Conservation (phyloP, 2,797 vertebrate genomes). For the Oceanodroma leucorhoa region DNA sequence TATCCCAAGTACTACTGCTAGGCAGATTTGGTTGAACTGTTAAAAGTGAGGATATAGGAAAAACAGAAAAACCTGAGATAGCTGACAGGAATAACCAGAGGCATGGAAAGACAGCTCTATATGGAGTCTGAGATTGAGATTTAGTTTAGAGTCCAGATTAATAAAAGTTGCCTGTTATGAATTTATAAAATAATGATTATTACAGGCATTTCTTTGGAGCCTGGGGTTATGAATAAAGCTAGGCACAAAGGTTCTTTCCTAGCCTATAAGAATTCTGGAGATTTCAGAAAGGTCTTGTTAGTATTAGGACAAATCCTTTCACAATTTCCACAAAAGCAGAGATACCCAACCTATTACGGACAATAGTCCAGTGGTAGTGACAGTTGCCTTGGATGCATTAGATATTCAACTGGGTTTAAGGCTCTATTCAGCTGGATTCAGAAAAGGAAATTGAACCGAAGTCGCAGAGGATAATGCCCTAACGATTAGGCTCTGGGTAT, state of each 20-base stretch:
- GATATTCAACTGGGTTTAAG: constrained; percentile 59
- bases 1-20: not conserved
- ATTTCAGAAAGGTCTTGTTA: constrained; percentile 52
- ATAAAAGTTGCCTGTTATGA: constrained; percentile 17
- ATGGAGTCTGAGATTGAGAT: not conserved
- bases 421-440: constrained; percentile 61
- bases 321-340: constrained; percentile 58
- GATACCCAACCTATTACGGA: constrained; percentile 41
- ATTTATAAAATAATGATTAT: constrained; percentile 51
- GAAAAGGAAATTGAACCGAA: constrained; percentile 59
- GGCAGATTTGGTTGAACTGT: not conserved
- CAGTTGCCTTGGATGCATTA: constrained; percentile 68
- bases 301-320: constrained; percentile 65
- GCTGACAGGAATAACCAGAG: constrained; percentile 45
- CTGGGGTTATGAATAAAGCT: constrained; percentile 6
- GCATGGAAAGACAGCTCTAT: constrained; percentile 25
- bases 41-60: not conserved
- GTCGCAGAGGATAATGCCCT: constrained; percentile 45
- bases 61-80: constrained; percentile 13
- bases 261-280: constrained; percentile 25
- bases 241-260: constrained; percentile 28
- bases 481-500: constrained; percentile 33
- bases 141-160: constrained; percentile 31
- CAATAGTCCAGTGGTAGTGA: constrained; percentile 50
- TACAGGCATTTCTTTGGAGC: constrained; percentile 23